phyloP scores from a whole-genome alignment of 2,888 invertebrate species.

The Apomyelois bistriatella region DNA sequence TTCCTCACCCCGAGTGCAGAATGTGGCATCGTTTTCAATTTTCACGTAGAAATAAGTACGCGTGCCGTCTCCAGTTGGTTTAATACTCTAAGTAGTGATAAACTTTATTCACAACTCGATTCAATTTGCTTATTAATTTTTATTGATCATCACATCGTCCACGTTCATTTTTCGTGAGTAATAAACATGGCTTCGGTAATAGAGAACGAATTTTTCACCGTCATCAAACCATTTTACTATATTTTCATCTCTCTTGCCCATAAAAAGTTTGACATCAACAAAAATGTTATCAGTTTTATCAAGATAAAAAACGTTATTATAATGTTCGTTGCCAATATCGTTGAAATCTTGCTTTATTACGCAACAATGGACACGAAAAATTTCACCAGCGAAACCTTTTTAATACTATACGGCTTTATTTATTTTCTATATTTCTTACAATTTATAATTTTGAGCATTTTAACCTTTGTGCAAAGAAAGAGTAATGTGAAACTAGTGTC shows the following conservation, averaged over 20 bases:
- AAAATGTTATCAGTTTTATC: not conserved
- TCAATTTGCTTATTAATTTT: not conserved
- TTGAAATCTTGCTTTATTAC: not conserved
- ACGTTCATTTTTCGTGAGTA: not conserved
- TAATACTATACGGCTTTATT: not conserved
- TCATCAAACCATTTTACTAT: not conserved
- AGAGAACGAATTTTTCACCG: not conserved
- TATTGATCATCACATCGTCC: not conserved
- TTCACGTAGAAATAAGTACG: too few relatives aligned
- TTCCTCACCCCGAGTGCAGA: too few relatives aligned
- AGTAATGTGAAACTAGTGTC: not conserved
- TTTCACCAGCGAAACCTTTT: not conserved
- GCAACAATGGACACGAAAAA: not conserved
- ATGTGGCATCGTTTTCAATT: too few relatives aligned
- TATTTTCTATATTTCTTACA: not conserved
- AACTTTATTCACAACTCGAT: too few relatives aligned
- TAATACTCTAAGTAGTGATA: too few relatives aligned
- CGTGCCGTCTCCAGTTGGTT: too few relatives aligned
- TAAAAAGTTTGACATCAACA: not conserved
- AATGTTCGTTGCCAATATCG: not conserved
- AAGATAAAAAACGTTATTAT: not conserved
- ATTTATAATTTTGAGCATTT: not conserved
- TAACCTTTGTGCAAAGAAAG: not conserved
- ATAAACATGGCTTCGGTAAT: not conserved
- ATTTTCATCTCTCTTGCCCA: not conserved